These are phyloP conservation scores for Ameiurus melas DNA, from an alignment of 2,113 vertebrate species.

Conservation along the genomic window DNA sequence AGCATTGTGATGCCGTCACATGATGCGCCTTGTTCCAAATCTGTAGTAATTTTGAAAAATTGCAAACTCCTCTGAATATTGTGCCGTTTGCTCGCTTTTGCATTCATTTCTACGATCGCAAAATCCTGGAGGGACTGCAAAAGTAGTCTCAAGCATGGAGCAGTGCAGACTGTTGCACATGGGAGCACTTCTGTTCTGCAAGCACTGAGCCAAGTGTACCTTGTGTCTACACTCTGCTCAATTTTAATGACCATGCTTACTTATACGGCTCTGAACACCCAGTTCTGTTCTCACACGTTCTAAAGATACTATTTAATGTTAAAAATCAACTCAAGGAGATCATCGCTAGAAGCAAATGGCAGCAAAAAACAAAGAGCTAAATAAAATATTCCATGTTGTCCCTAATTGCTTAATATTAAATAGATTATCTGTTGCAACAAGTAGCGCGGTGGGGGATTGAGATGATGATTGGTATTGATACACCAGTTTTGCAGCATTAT, in stretches of 20 bases:
- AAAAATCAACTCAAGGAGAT: background rate
- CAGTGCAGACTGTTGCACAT: background rate
- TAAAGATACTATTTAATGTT: background rate
- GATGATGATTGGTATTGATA: background rate
- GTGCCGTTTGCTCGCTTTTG: too few relatives aligned
- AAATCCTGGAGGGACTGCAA: background rate
- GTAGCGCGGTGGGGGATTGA: too few relatives aligned
- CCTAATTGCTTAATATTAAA: background rate
- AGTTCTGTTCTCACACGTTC: background rate
- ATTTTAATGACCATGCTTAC: background rate
- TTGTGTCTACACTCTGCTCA: background rate
- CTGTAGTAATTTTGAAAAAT: too few relatives aligned
- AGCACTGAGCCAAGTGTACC: background rate
- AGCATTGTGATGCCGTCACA: too few relatives aligned
- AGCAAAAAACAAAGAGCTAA: background rate
- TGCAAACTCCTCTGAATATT: too few relatives aligned
- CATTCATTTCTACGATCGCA: too few relatives aligned
- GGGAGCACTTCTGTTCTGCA: background rate
- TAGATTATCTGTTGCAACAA: background rate
- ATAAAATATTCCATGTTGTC: background rate
- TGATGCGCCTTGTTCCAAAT: too few relatives aligned
- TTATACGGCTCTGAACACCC: background rate
- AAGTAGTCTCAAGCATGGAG: background rate
- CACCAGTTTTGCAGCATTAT: background rate
- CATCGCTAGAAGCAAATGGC: background rate